These are phyloP conservation scores for Xenopus petersii DNA, from an alignment of 2,797 vertebrate genomes.

Conservation along the genomic window DNA sequence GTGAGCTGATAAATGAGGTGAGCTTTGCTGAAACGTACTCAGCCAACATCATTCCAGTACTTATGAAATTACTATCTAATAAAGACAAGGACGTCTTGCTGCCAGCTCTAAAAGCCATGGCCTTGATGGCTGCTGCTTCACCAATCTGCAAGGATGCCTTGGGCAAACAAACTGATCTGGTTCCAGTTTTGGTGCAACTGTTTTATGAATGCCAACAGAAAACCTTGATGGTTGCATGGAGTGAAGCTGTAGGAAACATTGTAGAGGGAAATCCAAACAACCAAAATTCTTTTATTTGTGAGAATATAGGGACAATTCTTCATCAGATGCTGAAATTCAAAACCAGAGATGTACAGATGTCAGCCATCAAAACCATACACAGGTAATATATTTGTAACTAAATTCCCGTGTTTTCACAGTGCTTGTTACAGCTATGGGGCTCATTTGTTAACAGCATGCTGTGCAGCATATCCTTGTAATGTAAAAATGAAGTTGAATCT, in stretches of 20 bases:
- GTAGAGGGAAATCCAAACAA: neutral
- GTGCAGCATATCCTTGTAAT: too few species aligned
- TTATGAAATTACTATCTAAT: conserved; percentile 10
- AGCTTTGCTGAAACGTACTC: conserved; percentile 17
- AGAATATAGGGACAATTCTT: neutral
- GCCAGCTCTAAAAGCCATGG: neutral
- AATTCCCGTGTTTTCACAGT: too few species aligned
- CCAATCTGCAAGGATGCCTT: neutral
- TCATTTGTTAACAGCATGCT: too few species aligned
- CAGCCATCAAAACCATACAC: conserved; percentile 22
- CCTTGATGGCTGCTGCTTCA: neutral
- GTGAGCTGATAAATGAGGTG: conserved; percentile 1
- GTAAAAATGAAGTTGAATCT: too few species aligned
- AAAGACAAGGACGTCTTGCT: neutral
- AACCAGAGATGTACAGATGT: neutral
- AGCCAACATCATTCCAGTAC: neutral
- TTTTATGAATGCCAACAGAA: neutral
- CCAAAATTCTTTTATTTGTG: neutral
- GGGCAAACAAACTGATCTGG: conserved; percentile 28
- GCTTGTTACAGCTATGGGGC: too few species aligned
- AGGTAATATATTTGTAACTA: conserved; percentile 5
- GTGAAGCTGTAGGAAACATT: conserved; percentile 8
- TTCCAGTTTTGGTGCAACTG: neutral
- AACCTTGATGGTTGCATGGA: neutral
- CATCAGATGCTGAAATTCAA: conserved; percentile 18